Evolutionary conservation across 2,797 vertebrate genomes (phyloP), one percentile per base, ranked within the genome.

Genomic region (Eupleurogrammus muticus): DNA sequence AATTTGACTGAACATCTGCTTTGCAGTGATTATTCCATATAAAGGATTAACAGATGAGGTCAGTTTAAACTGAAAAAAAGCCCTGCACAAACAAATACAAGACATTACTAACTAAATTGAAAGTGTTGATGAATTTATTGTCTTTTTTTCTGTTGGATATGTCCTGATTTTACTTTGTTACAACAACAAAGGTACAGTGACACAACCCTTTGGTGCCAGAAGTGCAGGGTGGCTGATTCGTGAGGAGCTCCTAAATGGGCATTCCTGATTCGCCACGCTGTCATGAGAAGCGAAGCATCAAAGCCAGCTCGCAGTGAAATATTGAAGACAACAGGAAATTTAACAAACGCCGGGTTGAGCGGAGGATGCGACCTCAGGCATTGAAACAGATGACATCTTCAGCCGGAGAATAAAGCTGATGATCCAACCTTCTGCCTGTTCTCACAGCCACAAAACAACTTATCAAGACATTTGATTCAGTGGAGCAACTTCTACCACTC

Each of bases 201-300:
- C 67, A 47, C 35, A 56, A 34, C 34, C 23, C 42, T 44, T 8
- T 17, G n/a, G 34, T 21, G 46, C 14, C 46, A 51, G 21, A 60
- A 21, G 7, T 13, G 8, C 57, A 28, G 10, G 47, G 69, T 3
- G 9, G 19, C 36, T 63, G 48, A 67, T 53, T 28, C 17, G 9
- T 56, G 40, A 63, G 32, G 38, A 58, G 50, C 60, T 69, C 54
- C 60, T 66, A 17, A 73, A 76, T 56, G 34, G 49, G 12, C 78
- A 86, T 89, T 91, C 87, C 83, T 75, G 82, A 90, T 92, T 89
- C 20, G 80, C 66, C 72, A 9, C 23, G 53, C 72, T 75, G 72
- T 72, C 65, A 61, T 20, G 63, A 56, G 44, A 68, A 83, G 21
- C 54, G 47, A 42, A 77, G 65, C 21, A 54, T 73, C 60, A 75